A percentile compares a stretch with the other conserved stretches of the same genome.
Conservation (phyloP, 2,113 vertebrate genomes). For the Chaetura pelagica region DNA sequence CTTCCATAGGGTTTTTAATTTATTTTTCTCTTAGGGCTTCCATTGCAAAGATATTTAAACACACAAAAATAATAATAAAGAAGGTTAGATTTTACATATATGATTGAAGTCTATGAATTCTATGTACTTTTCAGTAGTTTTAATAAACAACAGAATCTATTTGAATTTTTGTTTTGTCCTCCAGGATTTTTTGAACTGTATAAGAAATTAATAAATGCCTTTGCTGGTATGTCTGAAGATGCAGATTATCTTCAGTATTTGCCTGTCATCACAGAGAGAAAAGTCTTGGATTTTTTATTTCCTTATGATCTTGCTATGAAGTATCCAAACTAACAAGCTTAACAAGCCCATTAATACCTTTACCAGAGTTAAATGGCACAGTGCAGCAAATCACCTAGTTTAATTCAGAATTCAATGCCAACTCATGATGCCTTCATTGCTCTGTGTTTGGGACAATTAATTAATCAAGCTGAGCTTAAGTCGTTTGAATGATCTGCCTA, state of each 20-base stretch:
- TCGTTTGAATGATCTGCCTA: neutral
- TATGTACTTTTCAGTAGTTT: rapidly evolving
- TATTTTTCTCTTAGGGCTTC: neutral
- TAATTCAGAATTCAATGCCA: neutral
- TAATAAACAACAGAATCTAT: neutral
- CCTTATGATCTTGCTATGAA: neutral
- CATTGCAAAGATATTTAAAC: neutral
- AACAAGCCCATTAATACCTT: neutral
- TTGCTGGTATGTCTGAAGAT: neutral
- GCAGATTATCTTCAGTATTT: neutral
- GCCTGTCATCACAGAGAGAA: neutral
- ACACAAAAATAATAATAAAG: neutral
- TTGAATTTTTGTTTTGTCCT: neutral
- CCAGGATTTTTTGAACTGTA: neutral
- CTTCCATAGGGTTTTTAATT: neutral
- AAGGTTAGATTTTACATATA: neutral
- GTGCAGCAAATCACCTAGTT: neutral
- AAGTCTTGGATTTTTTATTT: neutral
- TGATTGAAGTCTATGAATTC: neutral
- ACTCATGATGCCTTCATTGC: neutral
- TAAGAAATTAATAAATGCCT: neutral
- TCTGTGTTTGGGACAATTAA: constrained; percentile 2
- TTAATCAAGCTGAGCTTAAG: constrained; percentile 30
- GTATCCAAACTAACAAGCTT: neutral
- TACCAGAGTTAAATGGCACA: neutral